Evolutionary conservation across 2,888 invertebrate species (phyloP), one percentile per base, ranked within the genome.

Genomic region (Monochamus alternatus): DNA sequence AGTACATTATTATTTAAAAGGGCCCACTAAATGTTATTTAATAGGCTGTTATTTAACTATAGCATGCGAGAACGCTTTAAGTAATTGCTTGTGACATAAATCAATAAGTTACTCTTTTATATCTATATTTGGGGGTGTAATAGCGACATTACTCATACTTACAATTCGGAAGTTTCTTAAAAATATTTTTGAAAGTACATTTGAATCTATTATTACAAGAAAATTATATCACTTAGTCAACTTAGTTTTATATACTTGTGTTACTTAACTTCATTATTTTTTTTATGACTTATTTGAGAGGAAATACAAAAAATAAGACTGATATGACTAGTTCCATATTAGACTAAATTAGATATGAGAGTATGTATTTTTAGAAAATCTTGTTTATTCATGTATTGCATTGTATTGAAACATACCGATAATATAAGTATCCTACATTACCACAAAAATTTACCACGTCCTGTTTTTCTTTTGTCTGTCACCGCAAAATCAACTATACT

Each of bases 391-490:
- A 47, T 47, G 10, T 47, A 47, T 47, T 47, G 9, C 47, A 47
- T 47, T 47, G 55, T 55, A 22, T 22, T 14, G 22, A 55, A 55
- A 55, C 55, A 55, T 55, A 55, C 22, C 10, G 55, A 55, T 55
- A 30, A 65, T 47, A n/a, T 65, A 65, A n/a, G 55, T 55, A 55
- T 14, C 14, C n/a, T 22, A 14, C 59, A 10, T 60, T 31, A 44
- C 58, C 66, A 30, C 65, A 66, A 32, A 38, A 65, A 22, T n/a
- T 74, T 64, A 80, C 80, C 80, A 78, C 80, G 78, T 80, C 80
- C 80, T 80, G 80, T 80, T 80, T 75, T 80, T 73, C 70, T 76
- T 64, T 67, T 76, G 65, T 71, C 59, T 51, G 68, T 68, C 47
- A n/a, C 69, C 69, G 60, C 69, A 69, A 62, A 60, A 69, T 47